Percentiles rank a stretch among this genome's conserved stretches.
These are phyloP conservation scores for Heliconius eleuchia DNA, from an alignment of 1,140 invertebrate species.

Conservation along the genomic window DNA sequence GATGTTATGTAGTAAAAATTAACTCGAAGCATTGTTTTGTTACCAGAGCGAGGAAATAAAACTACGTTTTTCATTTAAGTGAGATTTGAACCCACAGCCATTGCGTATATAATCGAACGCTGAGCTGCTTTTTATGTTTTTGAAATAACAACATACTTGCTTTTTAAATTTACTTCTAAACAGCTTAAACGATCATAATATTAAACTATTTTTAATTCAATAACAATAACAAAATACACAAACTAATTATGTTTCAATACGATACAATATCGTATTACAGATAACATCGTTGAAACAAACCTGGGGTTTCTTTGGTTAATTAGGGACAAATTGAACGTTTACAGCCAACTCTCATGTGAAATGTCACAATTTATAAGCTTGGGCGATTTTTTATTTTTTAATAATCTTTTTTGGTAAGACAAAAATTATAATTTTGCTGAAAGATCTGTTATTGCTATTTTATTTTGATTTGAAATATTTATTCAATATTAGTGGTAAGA, in stretches of 20 bases:
- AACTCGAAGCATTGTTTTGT: too few relatives aligned
- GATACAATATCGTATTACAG: slow-evolving; percentile 47
- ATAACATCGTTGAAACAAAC: slow-evolving; percentile 52
- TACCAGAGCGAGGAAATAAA: too few relatives aligned
- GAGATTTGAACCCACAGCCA: too few relatives aligned
- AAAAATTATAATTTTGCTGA: not conserved
- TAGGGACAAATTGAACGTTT: slow-evolving; percentile 68
- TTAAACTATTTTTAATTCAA: slow-evolving; percentile 2
- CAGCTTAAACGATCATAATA: not conserved
- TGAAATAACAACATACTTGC: too few relatives aligned
- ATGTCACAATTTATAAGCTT: not conserved
- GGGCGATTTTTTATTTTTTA: not conserved
- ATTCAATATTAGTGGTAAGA: too few relatives aligned
- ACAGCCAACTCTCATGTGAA: slow-evolving; percentile 37
- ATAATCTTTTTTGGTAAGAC: not conserved
- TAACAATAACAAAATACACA: slow-evolving; percentile 24
- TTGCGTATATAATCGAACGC: too few relatives aligned
- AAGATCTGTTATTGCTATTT: not conserved
- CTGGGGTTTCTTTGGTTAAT: slow-evolving; percentile 61
- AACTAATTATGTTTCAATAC: slow-evolving; percentile 34
- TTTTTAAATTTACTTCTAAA: too few relatives aligned
- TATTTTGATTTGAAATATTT: too few relatives aligned
- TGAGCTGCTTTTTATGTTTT: too few relatives aligned
- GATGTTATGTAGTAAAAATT: too few relatives aligned
- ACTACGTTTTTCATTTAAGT: too few relatives aligned